Evolutionary conservation across 2,113 vertebrate species (phyloP).

Genomic region (Abramis brama): DNA sequence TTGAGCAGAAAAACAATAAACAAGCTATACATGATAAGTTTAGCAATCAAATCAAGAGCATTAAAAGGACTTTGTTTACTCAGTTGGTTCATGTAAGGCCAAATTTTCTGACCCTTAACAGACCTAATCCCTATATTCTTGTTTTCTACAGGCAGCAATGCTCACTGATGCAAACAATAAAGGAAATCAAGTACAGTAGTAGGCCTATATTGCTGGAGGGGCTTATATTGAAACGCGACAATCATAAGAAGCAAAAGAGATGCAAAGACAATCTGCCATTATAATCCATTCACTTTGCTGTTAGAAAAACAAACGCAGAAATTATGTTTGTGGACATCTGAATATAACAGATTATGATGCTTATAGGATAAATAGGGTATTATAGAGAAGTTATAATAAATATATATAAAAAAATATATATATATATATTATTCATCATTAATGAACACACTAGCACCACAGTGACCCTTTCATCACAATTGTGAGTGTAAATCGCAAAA

Average conservation of each 20-base stretch:
- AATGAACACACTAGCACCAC: neutral
- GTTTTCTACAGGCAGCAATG: constrained; percentile 9
- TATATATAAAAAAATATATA: neutral
- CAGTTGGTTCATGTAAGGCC: neutral
- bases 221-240: neutral
- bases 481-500: neutral
- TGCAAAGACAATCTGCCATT: neutral
- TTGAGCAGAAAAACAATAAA: constrained; percentile 20
- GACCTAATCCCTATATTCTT: constrained; percentile 14
- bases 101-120: constrained; percentile 6
- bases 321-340: constrained; percentile 17
- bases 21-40: neutral
- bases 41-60: constrained; percentile 20
- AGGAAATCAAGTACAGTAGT: constrained; percentile 22
- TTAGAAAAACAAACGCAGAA: neutral
- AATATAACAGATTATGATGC: neutral
- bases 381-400: neutral
- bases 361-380: neutral
- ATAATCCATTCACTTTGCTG: neutral
- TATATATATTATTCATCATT: too few relatives aligned
- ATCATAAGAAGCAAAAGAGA: constrained; percentile 11
- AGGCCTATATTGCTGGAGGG: neutral
- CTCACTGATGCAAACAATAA: constrained; percentile 19
- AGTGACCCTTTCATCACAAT: neutral
- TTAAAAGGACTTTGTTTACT: constrained; percentile 20